Conservation (phyloP, 1,140 invertebrate genomes). For the Drosophila grimshawi region DNA sequence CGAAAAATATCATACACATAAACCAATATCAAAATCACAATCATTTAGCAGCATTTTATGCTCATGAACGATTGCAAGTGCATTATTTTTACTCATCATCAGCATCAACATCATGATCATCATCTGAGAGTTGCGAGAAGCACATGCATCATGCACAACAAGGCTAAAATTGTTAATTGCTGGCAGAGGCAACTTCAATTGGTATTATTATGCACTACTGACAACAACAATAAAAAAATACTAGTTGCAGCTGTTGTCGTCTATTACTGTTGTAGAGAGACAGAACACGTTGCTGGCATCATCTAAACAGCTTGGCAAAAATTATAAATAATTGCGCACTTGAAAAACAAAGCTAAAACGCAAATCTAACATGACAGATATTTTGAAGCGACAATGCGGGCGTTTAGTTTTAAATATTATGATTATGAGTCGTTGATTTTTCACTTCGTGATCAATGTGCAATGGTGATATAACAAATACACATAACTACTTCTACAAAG, state of each 20-base stretch:
- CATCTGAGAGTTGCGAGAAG: constrained; percentile 20
- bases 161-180: constrained; percentile 60
- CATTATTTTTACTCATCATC: constrained; percentile 15
- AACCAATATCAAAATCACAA: constrained; percentile 50
- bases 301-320: constrained; percentile 34
- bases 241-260: constrained; percentile 12
- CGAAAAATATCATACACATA: constrained; percentile 1
- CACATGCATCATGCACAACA: constrained; percentile 62
- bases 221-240: constrained; percentile 24
- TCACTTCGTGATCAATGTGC: constrained; percentile 58
- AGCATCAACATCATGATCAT: constrained; percentile 16
- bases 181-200: constrained; percentile 39
- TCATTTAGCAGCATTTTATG: constrained; percentile 72
- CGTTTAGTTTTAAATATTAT: constrained; percentile 60
- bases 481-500: neutral
- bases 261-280: too few species aligned
- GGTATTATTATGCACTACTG: constrained; percentile 45
- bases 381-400: constrained; percentile 60
- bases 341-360: constrained; percentile 56
- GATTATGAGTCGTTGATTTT: constrained; percentile 57
- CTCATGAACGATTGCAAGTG: constrained; percentile 49
- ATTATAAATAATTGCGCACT: constrained; percentile 73
- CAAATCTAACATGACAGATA: constrained; percentile 33
- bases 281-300: constrained; percentile 25
- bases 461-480: constrained; percentile 13